A percentile compares a stretch with the other conserved stretches of the same genome.
These are phyloP conservation scores for Parapristionchus giblindavisi DNA, from an alignment of 2,888 invertebrate species.

Conservation along the genomic window DNA sequence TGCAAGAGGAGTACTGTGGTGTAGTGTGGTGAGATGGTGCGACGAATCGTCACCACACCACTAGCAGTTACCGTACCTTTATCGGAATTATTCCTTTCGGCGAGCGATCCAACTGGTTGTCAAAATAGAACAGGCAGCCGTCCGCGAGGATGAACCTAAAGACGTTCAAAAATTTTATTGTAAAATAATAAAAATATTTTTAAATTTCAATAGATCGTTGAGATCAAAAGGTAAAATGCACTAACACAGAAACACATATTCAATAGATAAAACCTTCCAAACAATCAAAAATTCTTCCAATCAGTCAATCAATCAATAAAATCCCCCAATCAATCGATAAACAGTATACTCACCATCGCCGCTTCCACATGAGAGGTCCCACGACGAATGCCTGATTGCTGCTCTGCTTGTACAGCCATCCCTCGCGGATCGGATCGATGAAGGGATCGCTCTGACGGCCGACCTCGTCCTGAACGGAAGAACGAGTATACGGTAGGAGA, in stretches of 20 bases:
- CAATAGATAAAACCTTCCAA: neutral
- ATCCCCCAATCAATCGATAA: no score
- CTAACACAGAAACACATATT: no score
- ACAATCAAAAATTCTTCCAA: neutral
- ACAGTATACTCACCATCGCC: conserved; percentile 47
- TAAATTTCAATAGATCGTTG: neutral
- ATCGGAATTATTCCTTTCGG: conserved; percentile 57
- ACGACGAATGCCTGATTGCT: conserved; percentile 50
- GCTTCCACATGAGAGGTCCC: conserved; percentile 57
- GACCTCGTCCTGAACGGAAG: conserved; percentile 24
- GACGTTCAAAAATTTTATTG: no score
- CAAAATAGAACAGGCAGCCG: conserved; percentile 57
- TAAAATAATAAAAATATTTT: neutral
- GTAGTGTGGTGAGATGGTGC: neutral
- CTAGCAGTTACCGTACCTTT: conserved; percentile 22
- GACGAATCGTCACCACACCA: neutral
- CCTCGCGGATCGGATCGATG: conserved; percentile 43
- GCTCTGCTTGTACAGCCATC: conserved; percentile 60
- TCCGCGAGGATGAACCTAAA: conserved; percentile 57
- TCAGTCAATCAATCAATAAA: neutral
- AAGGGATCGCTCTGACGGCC: conserved; percentile 13
- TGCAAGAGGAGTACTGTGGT: neutral
- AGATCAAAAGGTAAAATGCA: no score
- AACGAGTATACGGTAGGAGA: neutral
- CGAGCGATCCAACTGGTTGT: conserved; percentile 43